These are phyloP conservation scores for Neoascia interrupta DNA, from an alignment of 2,888 invertebrate genomes.

Conservation along the genomic window DNA sequence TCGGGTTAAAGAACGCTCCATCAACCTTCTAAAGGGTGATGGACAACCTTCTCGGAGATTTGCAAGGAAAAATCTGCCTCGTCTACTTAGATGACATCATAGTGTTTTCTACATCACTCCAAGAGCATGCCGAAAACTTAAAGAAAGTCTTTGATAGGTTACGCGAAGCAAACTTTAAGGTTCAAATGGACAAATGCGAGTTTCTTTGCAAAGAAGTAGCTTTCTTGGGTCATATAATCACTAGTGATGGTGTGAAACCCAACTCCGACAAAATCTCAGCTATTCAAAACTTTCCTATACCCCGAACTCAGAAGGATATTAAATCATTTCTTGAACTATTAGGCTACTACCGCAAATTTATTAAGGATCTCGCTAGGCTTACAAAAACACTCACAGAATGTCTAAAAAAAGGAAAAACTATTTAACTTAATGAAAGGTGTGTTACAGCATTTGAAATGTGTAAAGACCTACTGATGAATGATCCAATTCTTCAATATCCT, in stretches of 20 bases:
- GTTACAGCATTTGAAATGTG: not conserved
- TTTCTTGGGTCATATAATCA: not conserved
- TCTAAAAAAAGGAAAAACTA: not conserved
- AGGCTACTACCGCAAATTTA: not conserved
- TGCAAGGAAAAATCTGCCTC: not conserved
- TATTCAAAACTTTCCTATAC: not conserved
- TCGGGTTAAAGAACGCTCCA: conserved; percentile 12
- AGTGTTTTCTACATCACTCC: conserved; percentile 19
- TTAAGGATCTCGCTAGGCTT: not conserved
- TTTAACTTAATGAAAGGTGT: not conserved
- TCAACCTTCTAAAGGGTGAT: not conserved
- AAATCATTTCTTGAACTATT: not conserved
- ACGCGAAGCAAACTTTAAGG: conserved; percentile 55
- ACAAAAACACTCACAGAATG: not conserved
- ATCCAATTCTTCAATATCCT: not conserved
- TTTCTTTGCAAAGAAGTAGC: conserved; percentile 13
- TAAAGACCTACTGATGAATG: no score
- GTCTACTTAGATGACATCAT: not conserved
- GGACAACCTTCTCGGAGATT: not conserved
- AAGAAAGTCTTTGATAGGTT: conserved; percentile 71
- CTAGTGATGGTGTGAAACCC: not conserved
- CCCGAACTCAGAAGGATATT: not conserved
- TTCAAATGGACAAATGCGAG: conserved; percentile 63
- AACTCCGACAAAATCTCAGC: not conserved
- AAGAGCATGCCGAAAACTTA: conserved; percentile 1